Base-by-base conservation (phyloP, 2,113 vertebrate genomes). In the Blennius ocellaris region DNA sequence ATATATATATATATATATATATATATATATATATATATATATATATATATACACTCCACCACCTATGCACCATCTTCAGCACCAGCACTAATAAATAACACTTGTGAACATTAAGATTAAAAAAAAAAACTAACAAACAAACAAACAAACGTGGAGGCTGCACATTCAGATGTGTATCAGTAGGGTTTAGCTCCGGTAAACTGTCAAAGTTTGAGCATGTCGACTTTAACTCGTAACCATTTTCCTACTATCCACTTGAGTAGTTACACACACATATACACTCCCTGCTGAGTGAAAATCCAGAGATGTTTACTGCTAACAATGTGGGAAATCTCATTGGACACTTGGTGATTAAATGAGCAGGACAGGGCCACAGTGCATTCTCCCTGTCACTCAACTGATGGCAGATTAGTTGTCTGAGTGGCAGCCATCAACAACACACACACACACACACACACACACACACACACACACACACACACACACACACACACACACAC, bases 391-490 rank as follows among this genome's bases (percentile, higher is more conserved):
- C 90, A 88, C 80, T 85, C 87, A 80, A 17, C 56, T 81, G 78
- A 86, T 89, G 75, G 68, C 81, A 89, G 85, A 88, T 88, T 90
- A 88, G 82, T 69, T 12, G 47, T 60, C 48, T 84, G 83, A 91
- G 78, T 90, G 89, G 86, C 90, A 92, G 80, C 83, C 83, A 85
- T 92, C 90, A 89, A 84, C 66, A 72, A 55, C 40, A 58, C 79
- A 67, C 40, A 16, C 17, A 54, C 58, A 56, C 71, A 74, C 53
- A 8, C 62, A 73, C 69, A 81, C 39, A 58, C 21, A 30, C 21
- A 30, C 21, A 30, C 21, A 30, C 21, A 30, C 21, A 30, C 21
- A 30, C 62, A 55, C 39, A 57, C 56, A 66, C 30, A 70, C 38
- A 58, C 67, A 66, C 72, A 47, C 44, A 36, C 65, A 30, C 62